Evolutionary conservation across 2,888 invertebrate species (phyloP).

Genomic region (Girardia tigrina): DNA sequence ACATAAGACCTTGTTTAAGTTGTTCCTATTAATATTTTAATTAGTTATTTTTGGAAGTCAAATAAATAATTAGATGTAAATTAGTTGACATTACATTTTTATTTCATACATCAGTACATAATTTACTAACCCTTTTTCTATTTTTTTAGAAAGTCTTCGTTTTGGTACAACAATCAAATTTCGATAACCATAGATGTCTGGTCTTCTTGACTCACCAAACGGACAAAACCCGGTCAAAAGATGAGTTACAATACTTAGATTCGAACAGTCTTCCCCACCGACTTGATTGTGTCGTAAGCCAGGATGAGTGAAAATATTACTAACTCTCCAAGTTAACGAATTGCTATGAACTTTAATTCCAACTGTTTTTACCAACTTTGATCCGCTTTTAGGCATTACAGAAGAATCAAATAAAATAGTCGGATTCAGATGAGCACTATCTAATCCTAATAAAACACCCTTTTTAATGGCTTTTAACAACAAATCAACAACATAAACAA

Average conservation of each 20-base stretch:
- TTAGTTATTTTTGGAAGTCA: no score
- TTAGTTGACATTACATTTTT: no score
- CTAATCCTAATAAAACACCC: conserved; percentile 29
- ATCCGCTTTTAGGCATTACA: conserved; percentile 11
- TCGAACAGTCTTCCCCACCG: conserved; percentile 34
- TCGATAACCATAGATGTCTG: conserved; percentile 35
- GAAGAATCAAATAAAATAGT: conserved; percentile 29
- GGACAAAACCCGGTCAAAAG: conserved; percentile 21
- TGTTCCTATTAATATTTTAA: no score
- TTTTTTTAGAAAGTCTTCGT: conserved; percentile 9
- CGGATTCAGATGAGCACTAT: conserved; percentile 31
- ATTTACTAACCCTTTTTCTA: not conserved
- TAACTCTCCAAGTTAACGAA: conserved; percentile 30
- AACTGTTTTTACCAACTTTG: conserved; percentile 30
- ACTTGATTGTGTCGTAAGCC: conserved; percentile 36
- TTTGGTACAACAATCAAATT: conserved; percentile 33
- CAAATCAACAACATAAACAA: conserved; percentile 34
- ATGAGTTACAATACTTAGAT: conserved; percentile 36
- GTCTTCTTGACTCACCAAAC: conserved; percentile 28
- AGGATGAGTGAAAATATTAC: conserved; percentile 30
- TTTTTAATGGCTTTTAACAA: conserved; percentile 27
- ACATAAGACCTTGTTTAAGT: no score
- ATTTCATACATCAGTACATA: no score
- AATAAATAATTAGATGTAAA: no score
- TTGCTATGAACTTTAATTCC: conserved; percentile 32